These are phyloP conservation scores for Aptenodytes forsteri DNA, from an alignment of 2,113 vertebrate species.

Conservation along the genomic window DNA sequence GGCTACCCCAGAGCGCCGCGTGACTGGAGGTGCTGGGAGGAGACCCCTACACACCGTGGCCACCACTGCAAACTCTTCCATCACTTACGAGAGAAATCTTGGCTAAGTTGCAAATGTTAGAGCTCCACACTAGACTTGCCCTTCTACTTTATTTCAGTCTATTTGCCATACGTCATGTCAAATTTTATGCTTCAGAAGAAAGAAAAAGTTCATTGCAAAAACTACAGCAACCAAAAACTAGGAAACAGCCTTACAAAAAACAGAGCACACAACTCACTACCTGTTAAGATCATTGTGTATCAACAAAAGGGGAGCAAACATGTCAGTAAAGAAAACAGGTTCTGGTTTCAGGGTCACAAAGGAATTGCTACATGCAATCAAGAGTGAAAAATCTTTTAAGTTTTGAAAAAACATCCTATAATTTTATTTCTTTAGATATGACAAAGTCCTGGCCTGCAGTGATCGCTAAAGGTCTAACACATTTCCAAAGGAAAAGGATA, in stretches of 20 bases:
- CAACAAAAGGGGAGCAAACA: background rate
- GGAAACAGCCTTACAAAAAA: background rate
- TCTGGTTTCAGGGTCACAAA: background rate
- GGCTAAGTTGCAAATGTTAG: background rate
- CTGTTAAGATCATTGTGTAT: background rate
- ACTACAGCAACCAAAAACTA: background rate
- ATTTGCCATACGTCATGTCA: background rate
- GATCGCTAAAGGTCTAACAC: background rate
- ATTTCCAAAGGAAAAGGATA: background rate
- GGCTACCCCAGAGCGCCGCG: rapidly evolving
- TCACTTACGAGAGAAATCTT: background rate
- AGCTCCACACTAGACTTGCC: background rate
- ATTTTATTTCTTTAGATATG: background rate
- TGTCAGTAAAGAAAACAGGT: background rate
- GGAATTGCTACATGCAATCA: background rate
- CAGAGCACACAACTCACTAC: background rate
- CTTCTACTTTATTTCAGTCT: background rate
- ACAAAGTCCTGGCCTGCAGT: background rate
- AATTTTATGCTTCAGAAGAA: background rate
- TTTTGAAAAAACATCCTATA: background rate
- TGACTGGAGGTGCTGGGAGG: background rate
- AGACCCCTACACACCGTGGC: background rate
- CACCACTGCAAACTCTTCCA: background rate
- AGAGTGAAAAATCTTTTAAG: background rate
- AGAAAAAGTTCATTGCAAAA: background rate